Base-by-base conservation (phyloP, 2,113 vertebrate genomes). In the Phocoena phocoena region DNA sequence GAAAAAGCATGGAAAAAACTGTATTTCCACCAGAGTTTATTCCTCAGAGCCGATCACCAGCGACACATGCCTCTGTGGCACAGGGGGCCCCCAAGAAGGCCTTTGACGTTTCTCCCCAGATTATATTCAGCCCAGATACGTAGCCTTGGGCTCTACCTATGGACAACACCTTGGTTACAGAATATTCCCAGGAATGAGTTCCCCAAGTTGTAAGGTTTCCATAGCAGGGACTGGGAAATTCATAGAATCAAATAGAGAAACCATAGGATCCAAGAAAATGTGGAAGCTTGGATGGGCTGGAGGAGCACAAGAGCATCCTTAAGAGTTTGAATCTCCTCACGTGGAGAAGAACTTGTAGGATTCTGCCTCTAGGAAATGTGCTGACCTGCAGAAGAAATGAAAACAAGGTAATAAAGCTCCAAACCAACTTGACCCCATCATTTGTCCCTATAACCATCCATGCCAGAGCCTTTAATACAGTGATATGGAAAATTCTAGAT, bases 21-120 rank as follows among this genome's bases (percentile, higher is more conserved):
- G 0, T 53, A 62, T 47, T 93, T 89, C 33, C 53, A 82, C 47
- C 26, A 21, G 63, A 65, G 23, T 98, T 97, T 98, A 98, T 97
- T 97, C 63, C 62, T 87, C 28, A 50, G 38, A 67, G 17, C 71
- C 41, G 18, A 33, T 28, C 63, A 76, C n/a, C 79, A 79, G 36
- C 1, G 0, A 81, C 60, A 77, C 31, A n/a, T 10, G 23, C 11
- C n/a, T 68, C 92, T 38, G 28, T 73, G 44, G n/a, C 17, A 60
- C 3, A 12, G 14, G 5, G 36, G 33, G 11, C 1, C 5, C 41
- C 31, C 1, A 8, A 18, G 63, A 47, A 44, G 5, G 62, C 18
- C 44, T 21, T 84, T 26, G 50, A 25, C 25, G 23, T 41, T n/a
- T n/a, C 31, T 93, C 89, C 71, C 74, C 25, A 71, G 36, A 74